Evolutionary conservation across 2,113 vertebrate species (phyloP).

Genomic region (Morone chrysops): DNA sequence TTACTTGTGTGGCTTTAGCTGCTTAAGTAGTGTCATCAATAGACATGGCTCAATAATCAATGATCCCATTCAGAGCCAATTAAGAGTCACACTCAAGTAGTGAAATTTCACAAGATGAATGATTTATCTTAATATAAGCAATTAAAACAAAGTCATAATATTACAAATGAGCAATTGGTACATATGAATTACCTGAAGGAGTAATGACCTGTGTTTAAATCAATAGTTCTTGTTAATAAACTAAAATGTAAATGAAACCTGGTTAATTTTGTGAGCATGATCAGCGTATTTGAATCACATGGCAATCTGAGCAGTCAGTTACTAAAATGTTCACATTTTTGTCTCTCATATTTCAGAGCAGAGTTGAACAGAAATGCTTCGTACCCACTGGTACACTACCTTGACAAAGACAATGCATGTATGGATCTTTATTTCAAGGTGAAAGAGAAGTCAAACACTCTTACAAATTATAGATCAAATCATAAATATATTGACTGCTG

Average conservation of each 20-base stretch:
- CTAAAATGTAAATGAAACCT: background rate
- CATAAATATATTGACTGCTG: conserved; percentile 83
- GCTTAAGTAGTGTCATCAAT: conserved; percentile 79
- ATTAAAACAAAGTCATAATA: conserved; percentile 11
- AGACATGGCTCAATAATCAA: conserved; percentile 82
- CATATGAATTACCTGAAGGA: background rate
- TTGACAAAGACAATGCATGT: conserved; percentile 32
- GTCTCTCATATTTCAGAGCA: background rate
- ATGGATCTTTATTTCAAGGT: conserved; percentile 93
- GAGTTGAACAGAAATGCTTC: conserved; percentile 1
- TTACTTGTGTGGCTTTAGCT: conserved; percentile 59
- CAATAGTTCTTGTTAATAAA: background rate
- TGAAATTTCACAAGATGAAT: conserved; percentile 35
- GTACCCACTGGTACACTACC: background rate
- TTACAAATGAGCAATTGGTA: background rate
- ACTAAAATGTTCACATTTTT: background rate
- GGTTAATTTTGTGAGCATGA: background rate
- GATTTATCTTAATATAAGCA: conserved; percentile 18
- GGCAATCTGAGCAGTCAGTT: background rate
- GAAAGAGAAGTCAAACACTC: conserved; percentile 90
- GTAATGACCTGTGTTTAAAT: background rate
- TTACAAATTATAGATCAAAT: conserved; percentile 90
- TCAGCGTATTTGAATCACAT: background rate
- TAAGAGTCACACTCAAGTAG: conserved; percentile 61
- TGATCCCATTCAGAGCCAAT: conserved; percentile 79